phyloP scores from a whole-genome alignment of 2,888 invertebrate species.

The Blera fallax region DNA sequence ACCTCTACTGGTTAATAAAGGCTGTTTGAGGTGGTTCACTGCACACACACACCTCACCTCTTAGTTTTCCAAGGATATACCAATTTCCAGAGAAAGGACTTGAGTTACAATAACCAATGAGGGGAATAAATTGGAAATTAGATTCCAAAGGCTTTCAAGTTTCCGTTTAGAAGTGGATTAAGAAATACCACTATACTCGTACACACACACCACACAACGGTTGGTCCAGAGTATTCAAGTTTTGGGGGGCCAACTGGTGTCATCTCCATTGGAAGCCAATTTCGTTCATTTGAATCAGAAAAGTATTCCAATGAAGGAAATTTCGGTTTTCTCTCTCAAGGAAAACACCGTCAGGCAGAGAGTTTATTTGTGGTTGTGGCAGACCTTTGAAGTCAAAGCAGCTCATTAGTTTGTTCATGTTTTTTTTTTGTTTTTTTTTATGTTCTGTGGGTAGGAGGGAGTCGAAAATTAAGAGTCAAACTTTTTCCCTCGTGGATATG shows the following conservation, averaged over 20 bases:
- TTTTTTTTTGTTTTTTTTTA: neutral
- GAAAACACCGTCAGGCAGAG: neutral
- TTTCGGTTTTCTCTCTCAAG: neutral
- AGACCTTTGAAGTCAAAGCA: conserved; percentile 9
- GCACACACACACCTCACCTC: neutral
- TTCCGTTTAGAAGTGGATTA: neutral
- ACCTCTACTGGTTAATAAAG: neutral
- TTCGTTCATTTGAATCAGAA: neutral
- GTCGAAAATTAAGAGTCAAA: neutral
- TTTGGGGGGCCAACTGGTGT: neutral
- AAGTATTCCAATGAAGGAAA: neutral
- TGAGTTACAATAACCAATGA: neutral
- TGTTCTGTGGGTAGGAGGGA: neutral
- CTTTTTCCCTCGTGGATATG: neutral
- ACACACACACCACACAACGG: neutral
- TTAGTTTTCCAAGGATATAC: neutral
- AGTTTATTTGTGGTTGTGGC: conserved; percentile 15
- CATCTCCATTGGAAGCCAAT: neutral
- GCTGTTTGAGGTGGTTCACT: neutral
- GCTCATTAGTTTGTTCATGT: neutral
- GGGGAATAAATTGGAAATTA: neutral
- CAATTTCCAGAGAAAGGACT: neutral
- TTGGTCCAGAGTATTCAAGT: neutral
- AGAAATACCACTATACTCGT: neutral
- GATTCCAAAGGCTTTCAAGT: neutral